These are phyloP conservation scores for Teleogryllus oceanicus DNA, from an alignment of 2,888 invertebrate species.

Conservation along the genomic window DNA sequence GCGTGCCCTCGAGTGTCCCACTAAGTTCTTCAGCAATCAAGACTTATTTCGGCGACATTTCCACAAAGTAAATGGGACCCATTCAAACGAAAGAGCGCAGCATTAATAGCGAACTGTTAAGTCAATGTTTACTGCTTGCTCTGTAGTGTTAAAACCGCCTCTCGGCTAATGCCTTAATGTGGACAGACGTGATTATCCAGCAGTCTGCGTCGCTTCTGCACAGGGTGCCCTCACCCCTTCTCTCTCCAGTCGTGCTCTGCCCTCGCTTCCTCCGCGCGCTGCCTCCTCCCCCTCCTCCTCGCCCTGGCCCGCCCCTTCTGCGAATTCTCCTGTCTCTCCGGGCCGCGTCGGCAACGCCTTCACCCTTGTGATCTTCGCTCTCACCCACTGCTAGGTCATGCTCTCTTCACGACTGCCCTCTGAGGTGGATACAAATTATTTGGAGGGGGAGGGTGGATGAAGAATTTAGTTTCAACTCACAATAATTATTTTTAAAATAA, in stretches of 20 bases:
- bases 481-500: no score
- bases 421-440: no score
- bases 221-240: not conserved
- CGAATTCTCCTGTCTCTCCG: no score
- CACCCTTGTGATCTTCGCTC: no score
- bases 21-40: constrained; percentile 18
- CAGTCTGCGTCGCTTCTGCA: not conserved
- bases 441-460: no score
- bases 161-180: constrained; percentile 1
- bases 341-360: no score
- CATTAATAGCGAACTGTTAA: constrained; percentile 4
- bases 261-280: not conserved
- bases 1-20: not conserved
- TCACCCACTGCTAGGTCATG: no score
- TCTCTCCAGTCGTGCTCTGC: not conserved
- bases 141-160: constrained; percentile 6
- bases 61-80: not conserved
- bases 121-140: constrained; percentile 18
- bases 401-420: no score
- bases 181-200: constrained; percentile 7
- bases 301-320: no score
- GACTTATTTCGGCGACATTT: constrained; percentile 6
- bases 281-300: not conserved
- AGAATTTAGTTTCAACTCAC: no score
- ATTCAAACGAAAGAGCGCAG: constrained; percentile 3